Conservation (phyloP, 2,113 vertebrate species). For the Vidua macroura region DNA sequence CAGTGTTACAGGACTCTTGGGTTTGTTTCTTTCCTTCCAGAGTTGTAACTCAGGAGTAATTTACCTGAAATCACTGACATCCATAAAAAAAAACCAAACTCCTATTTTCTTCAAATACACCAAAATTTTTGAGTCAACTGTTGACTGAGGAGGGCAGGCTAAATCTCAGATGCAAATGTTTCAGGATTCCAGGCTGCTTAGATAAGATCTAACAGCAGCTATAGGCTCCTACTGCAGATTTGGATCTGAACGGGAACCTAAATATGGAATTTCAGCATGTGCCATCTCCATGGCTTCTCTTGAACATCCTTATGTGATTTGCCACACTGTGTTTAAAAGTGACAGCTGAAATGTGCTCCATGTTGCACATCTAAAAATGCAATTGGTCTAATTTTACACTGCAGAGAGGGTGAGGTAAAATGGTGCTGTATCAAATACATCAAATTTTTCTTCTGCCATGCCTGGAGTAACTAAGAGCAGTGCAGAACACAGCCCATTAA, state of each 20-base stretch:
- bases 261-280: neutral
- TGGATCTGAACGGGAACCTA: neutral
- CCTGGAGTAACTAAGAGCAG: neutral
- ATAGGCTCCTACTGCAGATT: neutral
- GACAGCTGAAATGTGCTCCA: neutral
- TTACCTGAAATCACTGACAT: neutral
- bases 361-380: neutral
- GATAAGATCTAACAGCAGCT: neutral
- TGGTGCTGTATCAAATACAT: neutral
- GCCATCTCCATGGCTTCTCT: neutral
- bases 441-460: neutral
- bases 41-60: neutral
- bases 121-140: neutral
- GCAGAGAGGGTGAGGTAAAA: neutral
- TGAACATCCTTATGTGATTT: neutral
- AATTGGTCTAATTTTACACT: neutral
- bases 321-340: neutral
- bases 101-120: neutral
- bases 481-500: neutral
- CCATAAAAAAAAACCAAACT: neutral
- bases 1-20: neutral
- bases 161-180: neutral
- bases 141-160: neutral
- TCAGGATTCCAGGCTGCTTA: neutral
- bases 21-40: neutral